These are phyloP conservation scores for Ennomos erosarius DNA, from an alignment of 2,888 invertebrate species.

Conservation along the genomic window DNA sequence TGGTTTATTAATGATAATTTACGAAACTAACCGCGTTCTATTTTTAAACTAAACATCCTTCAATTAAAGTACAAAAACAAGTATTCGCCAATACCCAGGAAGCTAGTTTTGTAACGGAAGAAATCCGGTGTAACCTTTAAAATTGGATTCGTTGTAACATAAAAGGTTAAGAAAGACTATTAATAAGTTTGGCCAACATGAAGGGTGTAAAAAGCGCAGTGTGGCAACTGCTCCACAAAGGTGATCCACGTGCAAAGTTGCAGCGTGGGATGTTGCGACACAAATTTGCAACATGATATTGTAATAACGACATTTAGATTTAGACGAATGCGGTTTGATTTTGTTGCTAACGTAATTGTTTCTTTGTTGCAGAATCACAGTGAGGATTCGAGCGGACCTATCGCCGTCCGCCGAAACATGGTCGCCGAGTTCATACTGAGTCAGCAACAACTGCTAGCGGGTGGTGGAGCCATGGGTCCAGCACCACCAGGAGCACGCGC, in stretches of 20 bases:
- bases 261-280: constrained; percentile 73
- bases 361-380: constrained; percentile 79
- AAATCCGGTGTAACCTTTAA: constrained; percentile 67
- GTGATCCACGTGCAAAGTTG: constrained; percentile 71
- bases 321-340: constrained; percentile 60
- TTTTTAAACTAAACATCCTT: constrained; percentile 39
- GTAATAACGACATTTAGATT: constrained; percentile 58
- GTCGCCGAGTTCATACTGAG: constrained; percentile 94
- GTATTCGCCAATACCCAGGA: constrained; percentile 51
- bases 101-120: constrained; percentile 64
- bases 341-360: constrained; percentile 64
- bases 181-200: constrained; percentile 70
- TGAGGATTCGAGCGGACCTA: constrained; percentile 79
- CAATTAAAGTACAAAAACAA: constrained; percentile 42
- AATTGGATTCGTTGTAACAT: constrained; percentile 59
- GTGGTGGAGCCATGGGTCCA: constrained; percentile 69
- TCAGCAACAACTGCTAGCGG: constrained; percentile 85
- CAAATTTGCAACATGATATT: constrained; percentile 72
- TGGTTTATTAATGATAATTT: too few relatives aligned
- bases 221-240: constrained; percentile 76
- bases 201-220: constrained; percentile 73
- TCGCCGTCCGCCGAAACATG: constrained; percentile 90
- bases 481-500: constrained; percentile 69
- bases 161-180: constrained; percentile 70
- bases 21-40: not conserved